Evolutionary conservation across 2,888 invertebrate genomes (phyloP).

Genomic region (Idaea aversata): DNA sequence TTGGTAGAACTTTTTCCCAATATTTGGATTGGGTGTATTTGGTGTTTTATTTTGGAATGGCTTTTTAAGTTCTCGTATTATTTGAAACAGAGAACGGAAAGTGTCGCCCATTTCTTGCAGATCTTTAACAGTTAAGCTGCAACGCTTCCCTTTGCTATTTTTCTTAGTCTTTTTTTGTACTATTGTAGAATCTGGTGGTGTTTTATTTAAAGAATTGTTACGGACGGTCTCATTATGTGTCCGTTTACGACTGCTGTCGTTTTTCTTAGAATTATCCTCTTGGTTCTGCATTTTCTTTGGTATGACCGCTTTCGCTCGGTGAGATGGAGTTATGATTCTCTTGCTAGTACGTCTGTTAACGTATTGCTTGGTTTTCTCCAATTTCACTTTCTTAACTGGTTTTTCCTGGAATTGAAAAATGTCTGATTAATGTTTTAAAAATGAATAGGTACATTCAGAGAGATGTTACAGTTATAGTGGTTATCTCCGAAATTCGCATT

Average conservation of each 20-base stretch:
- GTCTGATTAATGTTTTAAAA: background rate
- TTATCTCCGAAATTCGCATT: too few relatives aligned
- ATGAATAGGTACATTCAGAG: too few relatives aligned
- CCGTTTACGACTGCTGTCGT: slow-evolving; percentile 37
- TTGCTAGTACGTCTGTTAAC: slow-evolving; percentile 42
- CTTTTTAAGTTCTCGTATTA: slow-evolving; percentile 44
- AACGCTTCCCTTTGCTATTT: slow-evolving; percentile 25
- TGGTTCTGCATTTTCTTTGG: slow-evolving; percentile 42
- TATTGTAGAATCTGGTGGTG: slow-evolving; percentile 48
- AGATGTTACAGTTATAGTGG: too few relatives aligned
- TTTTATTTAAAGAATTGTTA: slow-evolving; percentile 36
- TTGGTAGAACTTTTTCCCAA: background rate
- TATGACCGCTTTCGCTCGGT: slow-evolving; percentile 50
- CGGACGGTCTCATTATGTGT: slow-evolving; percentile 28
- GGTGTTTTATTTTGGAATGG: slow-evolving; percentile 13
- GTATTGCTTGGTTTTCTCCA: slow-evolving; percentile 42
- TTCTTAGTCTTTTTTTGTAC: slow-evolving; percentile 32
- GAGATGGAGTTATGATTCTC: slow-evolving; percentile 45
- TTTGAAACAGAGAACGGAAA: slow-evolving; percentile 45
- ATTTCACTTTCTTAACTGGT: slow-evolving; percentile 38
- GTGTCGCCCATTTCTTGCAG: slow-evolving; percentile 43
- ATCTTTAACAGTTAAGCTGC: slow-evolving; percentile 34
- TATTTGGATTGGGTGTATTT: background rate
- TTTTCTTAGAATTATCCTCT: slow-evolving; percentile 24
- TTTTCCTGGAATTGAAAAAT: slow-evolving; percentile 29